phyloP scores from a whole-genome alignment of 2,113 vertebrate species.

The Salvator merianae region DNA sequence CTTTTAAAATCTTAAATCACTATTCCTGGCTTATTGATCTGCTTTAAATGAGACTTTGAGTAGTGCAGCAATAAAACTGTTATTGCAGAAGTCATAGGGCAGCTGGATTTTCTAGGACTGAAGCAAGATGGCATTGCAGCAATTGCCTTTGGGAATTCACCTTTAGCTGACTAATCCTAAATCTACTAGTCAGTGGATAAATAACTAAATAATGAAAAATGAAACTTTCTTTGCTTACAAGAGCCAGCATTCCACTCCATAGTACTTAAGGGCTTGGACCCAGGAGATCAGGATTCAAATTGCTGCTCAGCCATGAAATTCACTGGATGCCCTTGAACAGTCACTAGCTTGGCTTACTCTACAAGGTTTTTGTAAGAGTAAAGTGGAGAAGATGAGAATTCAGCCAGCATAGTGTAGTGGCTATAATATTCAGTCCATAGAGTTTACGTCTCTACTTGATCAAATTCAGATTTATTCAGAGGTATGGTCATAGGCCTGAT shows the following conservation, averaged over 20 bases:
- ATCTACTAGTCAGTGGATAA: slow-evolving; percentile 14
- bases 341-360: too few species aligned
- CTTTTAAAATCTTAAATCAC: slow-evolving; percentile 39
- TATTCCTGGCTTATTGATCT: slow-evolving; percentile 26
- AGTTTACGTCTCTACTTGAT: too few species aligned
- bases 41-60: slow-evolving; percentile 14
- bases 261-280: background rate
- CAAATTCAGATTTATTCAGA: too few species aligned
- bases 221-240: background rate
- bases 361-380: too few species aligned
- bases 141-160: slow-evolving; percentile 12
- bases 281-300: too few species aligned
- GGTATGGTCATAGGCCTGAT: too few species aligned
- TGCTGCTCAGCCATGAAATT: too few species aligned
- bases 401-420: too few species aligned
- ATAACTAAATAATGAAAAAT: slow-evolving; percentile 1
- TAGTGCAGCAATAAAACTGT: slow-evolving; percentile 2
- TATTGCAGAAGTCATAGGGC: background rate
- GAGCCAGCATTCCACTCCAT: background rate
- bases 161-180: background rate
- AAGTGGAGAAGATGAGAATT: too few species aligned
- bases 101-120: background rate
- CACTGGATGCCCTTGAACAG: too few species aligned
- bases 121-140: background rate
- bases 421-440: too few species aligned